Conservation (phyloP, 2,888 invertebrate species). For the Imbricaverruca yamaguchii region DNA sequence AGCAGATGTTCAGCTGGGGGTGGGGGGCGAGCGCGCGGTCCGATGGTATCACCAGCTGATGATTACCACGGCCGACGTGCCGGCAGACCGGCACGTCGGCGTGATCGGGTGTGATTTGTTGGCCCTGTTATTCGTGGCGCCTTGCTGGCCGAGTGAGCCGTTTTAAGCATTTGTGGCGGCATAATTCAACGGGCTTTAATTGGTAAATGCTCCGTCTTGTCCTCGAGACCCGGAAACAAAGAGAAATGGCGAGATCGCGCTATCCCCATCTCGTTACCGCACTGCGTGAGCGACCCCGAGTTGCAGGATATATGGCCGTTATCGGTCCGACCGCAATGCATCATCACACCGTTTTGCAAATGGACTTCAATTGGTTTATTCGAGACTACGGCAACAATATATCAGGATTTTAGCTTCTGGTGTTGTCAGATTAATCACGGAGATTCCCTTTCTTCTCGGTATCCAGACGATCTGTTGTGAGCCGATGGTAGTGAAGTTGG, state of each 20-base stretch:
- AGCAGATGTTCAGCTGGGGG: too few relatives aligned
- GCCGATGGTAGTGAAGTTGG: too few relatives aligned
- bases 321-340: neutral
- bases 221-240: neutral
- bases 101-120: neutral
- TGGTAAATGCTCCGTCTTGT: neutral
- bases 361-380: too few relatives aligned
- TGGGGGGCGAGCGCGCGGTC: neutral
- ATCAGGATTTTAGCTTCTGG: too few relatives aligned
- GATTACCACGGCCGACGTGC: neutral
- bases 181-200: conserved; percentile 9
- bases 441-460: too few relatives aligned
- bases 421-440: too few relatives aligned
- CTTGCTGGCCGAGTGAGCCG: neutral
- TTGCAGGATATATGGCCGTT: neutral
- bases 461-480: too few relatives aligned
- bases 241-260: neutral
- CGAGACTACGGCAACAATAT: too few relatives aligned
- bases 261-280: conserved; percentile 3
- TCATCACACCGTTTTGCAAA: neutral
- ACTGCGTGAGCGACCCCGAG: neutral
- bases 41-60: neutral
- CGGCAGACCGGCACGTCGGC: neutral
- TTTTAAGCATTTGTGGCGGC: neutral
- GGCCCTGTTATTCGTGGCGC: neutral